phyloP scores from a whole-genome alignment of 2,797 vertebrate species.

The Danio albolineatus region DNA sequence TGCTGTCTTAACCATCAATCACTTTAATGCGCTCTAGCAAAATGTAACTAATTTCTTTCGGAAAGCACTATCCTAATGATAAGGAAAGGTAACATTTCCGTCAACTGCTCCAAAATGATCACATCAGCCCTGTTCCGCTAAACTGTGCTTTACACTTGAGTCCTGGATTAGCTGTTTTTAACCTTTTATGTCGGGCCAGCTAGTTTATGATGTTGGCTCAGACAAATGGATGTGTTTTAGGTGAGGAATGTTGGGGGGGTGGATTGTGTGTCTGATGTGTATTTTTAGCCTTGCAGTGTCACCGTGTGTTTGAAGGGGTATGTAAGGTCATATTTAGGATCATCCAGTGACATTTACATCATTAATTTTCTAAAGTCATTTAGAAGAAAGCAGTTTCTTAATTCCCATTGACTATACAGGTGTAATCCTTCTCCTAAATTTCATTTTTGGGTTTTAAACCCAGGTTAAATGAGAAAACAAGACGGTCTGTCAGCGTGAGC shows the following conservation, averaged over 20 bases:
- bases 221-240: constrained; percentile 18
- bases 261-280: constrained; percentile 5
- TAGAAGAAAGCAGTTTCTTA: background rate
- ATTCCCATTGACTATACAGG: background rate
- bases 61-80: background rate
- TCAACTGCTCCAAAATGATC: background rate
- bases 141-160: background rate
- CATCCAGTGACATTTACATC: background rate
- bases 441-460: background rate
- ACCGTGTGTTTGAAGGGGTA: constrained; percentile 11
- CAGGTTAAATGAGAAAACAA: background rate
- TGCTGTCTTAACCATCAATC: background rate
- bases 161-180: constrained; percentile 18
- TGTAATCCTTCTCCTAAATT: background rate
- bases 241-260: constrained; percentile 18
- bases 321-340: constrained; percentile 11
- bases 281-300: constrained; percentile 38
- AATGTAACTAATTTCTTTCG: background rate
- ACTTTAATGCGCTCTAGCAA: background rate
- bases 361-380: background rate
- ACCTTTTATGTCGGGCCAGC: constrained; percentile 18
- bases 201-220: background rate
- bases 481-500: background rate
- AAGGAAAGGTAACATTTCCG: background rate
- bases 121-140: background rate